Evolutionary conservation across 2,113 vertebrate species (phyloP), one percentile per base, ranked within the genome.

Genomic region (Ramphastos sulfuratus): DNA sequence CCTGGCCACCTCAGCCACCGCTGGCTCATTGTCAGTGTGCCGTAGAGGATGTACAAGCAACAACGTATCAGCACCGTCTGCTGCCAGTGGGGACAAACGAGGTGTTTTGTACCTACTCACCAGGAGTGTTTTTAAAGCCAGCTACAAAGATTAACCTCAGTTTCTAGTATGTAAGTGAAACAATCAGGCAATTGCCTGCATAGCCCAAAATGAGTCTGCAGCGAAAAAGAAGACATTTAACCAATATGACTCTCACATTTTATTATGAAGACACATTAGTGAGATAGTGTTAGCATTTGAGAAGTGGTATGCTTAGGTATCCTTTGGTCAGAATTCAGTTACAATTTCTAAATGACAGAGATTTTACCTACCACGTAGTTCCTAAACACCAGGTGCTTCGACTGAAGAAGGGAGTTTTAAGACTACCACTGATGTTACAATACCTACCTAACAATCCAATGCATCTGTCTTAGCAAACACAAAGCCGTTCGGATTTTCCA

Each of bases 41-140:
- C 7, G 21, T 50, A 10, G 5, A 50, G 21, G 20, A 50, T 23
- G 21, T 23, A 23, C 20, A 33, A 12, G 33, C 70, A 83, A 70
- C 48, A 92, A 86, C 64, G 4, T 63, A 58, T 31, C 70, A 95
- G 94, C 96, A 90, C 93, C 96, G 95, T 65, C 95, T 97, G 65
- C 91, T 87, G 97, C 15, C 64, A 30, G 11, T 4, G 4, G 28
- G 15, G 11, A 48, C 61, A 72, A 93, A 92, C 23, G 56, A 24
- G 89, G 87, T 2, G 5, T 3, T 60, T 83, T 78, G 13, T 44
- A 48, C 17, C 5, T 13, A 17, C 0, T 0, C 1, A 3, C 4
- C 23, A 33, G 27, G 23, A 65, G 12, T 52, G 16, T 23, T 83
- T 90, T 76, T 16, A 63, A 37, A 15, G 4, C 1, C 18, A 74